Evolutionary conservation across 2,888 invertebrate species (phyloP), one percentile per base, ranked within the genome.

Genomic region (Octodonta nipae): DNA sequence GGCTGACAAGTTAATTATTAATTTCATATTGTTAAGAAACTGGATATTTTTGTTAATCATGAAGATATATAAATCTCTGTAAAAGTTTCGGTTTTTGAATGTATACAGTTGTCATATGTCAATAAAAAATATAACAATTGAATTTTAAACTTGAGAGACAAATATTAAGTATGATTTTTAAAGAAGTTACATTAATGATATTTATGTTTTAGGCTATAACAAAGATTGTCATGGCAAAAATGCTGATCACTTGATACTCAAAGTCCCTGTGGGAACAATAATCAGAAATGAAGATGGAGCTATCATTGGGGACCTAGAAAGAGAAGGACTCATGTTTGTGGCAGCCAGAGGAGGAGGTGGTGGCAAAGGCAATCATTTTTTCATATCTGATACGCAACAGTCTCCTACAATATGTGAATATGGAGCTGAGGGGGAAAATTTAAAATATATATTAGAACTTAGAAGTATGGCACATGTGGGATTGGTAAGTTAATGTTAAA

Each of bases 311-410:
- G 86, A 85, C 54, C 64, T 91, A 37, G 55, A 66, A 16, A 55
- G 63, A 32, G 67, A 70, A 17, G 80, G 78, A 3, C 65, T 80
- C 29, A 78, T 87, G 73, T 96, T 88, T 61, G 70, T 98, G 10
- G 93, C 85, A 5, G 92, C 96, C 7, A 66, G 92, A 39, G 98
- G 98, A 0, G 98, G 98, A 3, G 77, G 86, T 1, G 98, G 98
- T 1, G 98, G 98, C 0, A 79, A 83, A 54, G 98, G 98, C 1
- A 98, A 99, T 64, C 72, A 76, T 39, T 93, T 83, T 65, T 99
- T 95, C 60, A 69, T 80, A 12, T 76, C 82, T 0, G 78, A 84
- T 47, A 71, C 73, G 27, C 67, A 81, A 54, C 75, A 83, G 68
- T 64, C 84, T 1, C 96, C 98, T 0, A 66, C 75, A 42, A 70